Percentiles rank a stretch among this genome's conserved stretches.
phyloP scores from a whole-genome alignment of 2,888 invertebrate genomes.

The Brachyptera risi region DNA sequence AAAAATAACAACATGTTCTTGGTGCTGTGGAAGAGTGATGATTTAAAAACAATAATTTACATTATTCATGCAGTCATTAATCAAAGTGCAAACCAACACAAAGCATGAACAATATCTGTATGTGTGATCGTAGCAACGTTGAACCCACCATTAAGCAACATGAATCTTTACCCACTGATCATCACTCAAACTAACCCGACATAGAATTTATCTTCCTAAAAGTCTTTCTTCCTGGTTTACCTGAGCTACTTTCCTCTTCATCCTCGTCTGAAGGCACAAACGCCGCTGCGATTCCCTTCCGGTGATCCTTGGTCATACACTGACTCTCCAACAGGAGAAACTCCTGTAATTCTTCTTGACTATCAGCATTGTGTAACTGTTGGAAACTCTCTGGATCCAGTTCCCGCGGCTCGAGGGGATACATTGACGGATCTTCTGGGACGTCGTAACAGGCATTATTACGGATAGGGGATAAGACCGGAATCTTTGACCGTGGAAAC shows the following conservation, averaged over 20 bases:
- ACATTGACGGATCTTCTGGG: conserved; percentile 39
- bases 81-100: too few relatives aligned
- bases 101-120: too few relatives aligned
- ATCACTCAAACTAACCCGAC: neutral
- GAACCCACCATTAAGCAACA: too few relatives aligned
- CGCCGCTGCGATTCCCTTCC: conserved; percentile 51
- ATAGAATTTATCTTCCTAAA: too few relatives aligned
- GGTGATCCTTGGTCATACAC: conserved; percentile 48
- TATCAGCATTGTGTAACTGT: conserved; percentile 56
- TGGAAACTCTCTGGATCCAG: conserved; percentile 54
- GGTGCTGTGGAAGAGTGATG: too few relatives aligned
- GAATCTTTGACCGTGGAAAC: conserved; percentile 50
- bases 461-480: conserved; percentile 37
- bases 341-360: conserved; percentile 58
- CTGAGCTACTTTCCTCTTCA: conserved; percentile 35
- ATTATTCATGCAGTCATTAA: too few relatives aligned
- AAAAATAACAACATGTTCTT: too few relatives aligned
- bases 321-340: conserved; percentile 58
- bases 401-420: conserved; percentile 55
- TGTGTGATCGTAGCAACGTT: too few relatives aligned
- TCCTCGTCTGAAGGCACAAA: conserved; percentile 36
- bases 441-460: conserved; percentile 28
- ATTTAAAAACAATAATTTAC: too few relatives aligned
- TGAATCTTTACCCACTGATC: neutral
- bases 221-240: conserved; percentile 30